Evolutionary conservation across 2,113 vertebrate genomes (phyloP).

Genomic region (Pyxicephalus adspersus): DNA sequence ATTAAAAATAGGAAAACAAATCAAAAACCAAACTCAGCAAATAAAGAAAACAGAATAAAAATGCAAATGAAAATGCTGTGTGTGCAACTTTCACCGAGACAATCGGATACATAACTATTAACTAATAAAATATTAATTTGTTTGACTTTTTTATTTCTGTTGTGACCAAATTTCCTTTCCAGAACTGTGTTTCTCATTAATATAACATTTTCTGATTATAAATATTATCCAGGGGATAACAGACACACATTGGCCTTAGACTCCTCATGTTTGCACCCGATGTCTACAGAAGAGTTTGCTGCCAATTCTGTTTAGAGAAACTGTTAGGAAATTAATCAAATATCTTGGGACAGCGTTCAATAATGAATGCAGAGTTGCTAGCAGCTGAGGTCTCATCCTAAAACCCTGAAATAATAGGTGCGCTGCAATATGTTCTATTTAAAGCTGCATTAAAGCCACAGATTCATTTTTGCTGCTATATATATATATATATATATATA

Average conservation of each 20-base stretch:
- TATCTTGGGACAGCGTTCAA: not conserved
- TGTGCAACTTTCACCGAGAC: constrained; percentile 13
- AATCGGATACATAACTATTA: not conserved
- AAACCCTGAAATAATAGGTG: not conserved
- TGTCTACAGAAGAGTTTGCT: not conserved
- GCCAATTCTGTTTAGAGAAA: not conserved
- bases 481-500: too few species aligned
- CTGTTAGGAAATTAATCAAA: constrained; percentile 1
- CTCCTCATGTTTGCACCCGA: not conserved
- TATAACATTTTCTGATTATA: constrained; percentile 18
- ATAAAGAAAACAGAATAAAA: not conserved
- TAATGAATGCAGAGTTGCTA: constrained; percentile 19
- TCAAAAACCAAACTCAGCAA: not conserved
- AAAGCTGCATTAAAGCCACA: not conserved
- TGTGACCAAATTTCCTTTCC: not conserved
- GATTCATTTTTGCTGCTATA: too few species aligned
- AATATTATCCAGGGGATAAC: constrained; percentile 23
- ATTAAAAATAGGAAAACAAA: not conserved
- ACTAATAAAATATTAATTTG: not conserved
- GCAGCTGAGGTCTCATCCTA: constrained; percentile 1
- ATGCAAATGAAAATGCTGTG: not conserved
- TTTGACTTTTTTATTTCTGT: constrained; percentile 10
- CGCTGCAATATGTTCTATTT: not conserved
- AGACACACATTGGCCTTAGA: not conserved
- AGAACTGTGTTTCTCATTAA: constrained; percentile 19